Evolutionary conservation across 1,140 invertebrate genomes (phyloP).

Genomic region (Drosophila mayri): DNA sequence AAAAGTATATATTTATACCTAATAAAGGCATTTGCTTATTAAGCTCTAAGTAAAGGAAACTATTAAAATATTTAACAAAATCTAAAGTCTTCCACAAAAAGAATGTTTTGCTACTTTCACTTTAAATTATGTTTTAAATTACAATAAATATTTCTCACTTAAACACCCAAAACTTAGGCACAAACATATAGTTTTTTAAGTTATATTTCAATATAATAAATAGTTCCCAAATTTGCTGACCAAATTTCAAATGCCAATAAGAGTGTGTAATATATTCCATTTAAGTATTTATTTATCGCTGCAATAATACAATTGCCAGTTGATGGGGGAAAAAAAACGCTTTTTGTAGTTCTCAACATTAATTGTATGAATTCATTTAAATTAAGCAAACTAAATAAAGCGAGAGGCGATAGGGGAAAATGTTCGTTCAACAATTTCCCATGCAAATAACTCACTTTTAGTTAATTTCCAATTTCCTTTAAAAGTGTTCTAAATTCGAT

Average conservation of each 20-base stretch:
- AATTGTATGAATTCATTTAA: too few relatives aligned
- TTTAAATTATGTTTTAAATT: too few relatives aligned
- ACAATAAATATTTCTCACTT: background rate
- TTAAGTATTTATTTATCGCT: background rate
- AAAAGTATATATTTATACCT: too few relatives aligned
- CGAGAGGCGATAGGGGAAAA: background rate
- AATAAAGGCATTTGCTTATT: too few relatives aligned
- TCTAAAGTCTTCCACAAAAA: too few relatives aligned
- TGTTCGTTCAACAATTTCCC: slow-evolving; percentile 23
- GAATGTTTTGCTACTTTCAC: too few relatives aligned
- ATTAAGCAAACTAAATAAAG: background rate
- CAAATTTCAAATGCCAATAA: background rate
- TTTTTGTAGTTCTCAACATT: too few relatives aligned
- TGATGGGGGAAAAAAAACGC: too few relatives aligned
- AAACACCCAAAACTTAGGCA: background rate
- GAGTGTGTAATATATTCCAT: background rate
- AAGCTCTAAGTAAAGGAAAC: too few relatives aligned
- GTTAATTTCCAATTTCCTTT: slow-evolving; percentile 67
- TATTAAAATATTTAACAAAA: too few relatives aligned
- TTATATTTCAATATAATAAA: background rate
- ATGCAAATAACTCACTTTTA: slow-evolving; percentile 48
- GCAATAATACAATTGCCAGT: background rate
- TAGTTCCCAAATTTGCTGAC: background rate
- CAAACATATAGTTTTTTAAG: background rate
- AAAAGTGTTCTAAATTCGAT: slow-evolving; percentile 62